Evolutionary conservation across 2,888 invertebrate species (phyloP).

Genomic region (Ceramica pisi): DNA sequence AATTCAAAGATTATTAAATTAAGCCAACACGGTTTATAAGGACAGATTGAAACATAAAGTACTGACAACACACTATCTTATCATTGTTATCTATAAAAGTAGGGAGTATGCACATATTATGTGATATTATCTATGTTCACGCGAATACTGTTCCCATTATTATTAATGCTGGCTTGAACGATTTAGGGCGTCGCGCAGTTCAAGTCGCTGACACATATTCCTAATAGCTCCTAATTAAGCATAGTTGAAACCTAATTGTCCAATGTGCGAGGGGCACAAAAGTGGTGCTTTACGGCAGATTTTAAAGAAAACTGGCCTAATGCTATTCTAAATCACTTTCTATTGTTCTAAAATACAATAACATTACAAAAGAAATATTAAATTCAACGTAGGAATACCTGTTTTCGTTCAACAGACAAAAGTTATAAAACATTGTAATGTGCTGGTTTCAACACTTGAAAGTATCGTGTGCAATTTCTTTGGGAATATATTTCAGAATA

Average conservation of each 20-base stretch:
- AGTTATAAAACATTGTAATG: constrained; percentile 12
- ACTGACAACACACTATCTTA: constrained; percentile 82
- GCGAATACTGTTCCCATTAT: constrained; percentile 68
- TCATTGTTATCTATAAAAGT: constrained; percentile 86
- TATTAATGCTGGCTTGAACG: constrained; percentile 70
- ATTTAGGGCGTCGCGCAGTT: constrained; percentile 79
- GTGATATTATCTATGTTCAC: constrained; percentile 74
- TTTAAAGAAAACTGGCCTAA: constrained; percentile 69
- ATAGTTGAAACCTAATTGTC: constrained; percentile 75
- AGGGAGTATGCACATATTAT: constrained; percentile 75
- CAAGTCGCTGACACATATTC: constrained; percentile 86
- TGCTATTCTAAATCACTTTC: constrained; percentile 62
- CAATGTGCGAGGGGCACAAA: constrained; percentile 62
- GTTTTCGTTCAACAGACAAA: constrained; percentile 38
- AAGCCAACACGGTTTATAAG: constrained; percentile 64
- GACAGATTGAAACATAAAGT: constrained; percentile 71
- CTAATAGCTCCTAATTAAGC: constrained; percentile 86
- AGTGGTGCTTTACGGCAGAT: constrained; percentile 61
- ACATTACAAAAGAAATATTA: constrained; percentile 69
- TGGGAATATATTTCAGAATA: constrained; percentile 2
- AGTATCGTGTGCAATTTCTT: constrained; percentile 13
- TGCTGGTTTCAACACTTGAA: constrained; percentile 6
- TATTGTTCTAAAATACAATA: constrained; percentile 74
- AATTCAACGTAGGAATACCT: constrained; percentile 42
- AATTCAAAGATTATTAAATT: constrained; percentile 79